phyloP scores from a whole-genome alignment of 2,888 invertebrate genomes.

The Zygothrica quintamaculata region DNA sequence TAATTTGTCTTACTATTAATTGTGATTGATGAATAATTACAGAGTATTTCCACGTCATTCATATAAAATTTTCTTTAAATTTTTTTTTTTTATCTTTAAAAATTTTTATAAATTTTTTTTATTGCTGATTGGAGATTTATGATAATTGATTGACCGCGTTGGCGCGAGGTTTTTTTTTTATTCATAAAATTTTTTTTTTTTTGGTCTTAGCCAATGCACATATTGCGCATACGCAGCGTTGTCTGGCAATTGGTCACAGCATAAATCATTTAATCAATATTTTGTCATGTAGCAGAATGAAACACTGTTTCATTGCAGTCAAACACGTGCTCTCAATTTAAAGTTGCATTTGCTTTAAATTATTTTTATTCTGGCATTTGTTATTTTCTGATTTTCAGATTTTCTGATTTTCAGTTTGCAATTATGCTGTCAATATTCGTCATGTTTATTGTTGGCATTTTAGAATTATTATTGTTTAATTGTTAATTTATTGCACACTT shows the following conservation, averaged over 20 bases:
- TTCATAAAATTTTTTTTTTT: background rate
- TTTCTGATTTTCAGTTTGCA: constrained; percentile 35
- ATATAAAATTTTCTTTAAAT: background rate
- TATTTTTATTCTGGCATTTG: constrained; percentile 11
- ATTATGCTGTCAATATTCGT: constrained; percentile 70
- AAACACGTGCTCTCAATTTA: constrained; percentile 75
- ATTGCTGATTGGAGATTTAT: constrained; percentile 60
- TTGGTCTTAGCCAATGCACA: constrained; percentile 31
- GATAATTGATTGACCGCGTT: constrained; percentile 69
- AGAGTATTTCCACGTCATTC: constrained; percentile 31
- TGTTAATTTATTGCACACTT: constrained; percentile 66
- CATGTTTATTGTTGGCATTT: constrained; percentile 47
- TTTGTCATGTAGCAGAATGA: constrained; percentile 67
- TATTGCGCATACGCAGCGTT: constrained; percentile 70
- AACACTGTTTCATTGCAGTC: constrained; percentile 56
- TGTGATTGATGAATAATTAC: background rate
- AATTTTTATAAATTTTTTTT: constrained; percentile 21
- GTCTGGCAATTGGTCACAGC: constrained; percentile 33
- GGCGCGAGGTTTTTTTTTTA: constrained; percentile 39
- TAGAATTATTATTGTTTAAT: constrained; percentile 74
- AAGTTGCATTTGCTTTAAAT: constrained; percentile 27
- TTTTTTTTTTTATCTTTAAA: constrained; percentile 21
- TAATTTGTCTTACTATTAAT: no score
- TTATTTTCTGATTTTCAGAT: background rate
- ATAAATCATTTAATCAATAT: constrained; percentile 79